Conservation (phyloP, 2,113 vertebrate species). For the Coregonus clupeaformis region DNA sequence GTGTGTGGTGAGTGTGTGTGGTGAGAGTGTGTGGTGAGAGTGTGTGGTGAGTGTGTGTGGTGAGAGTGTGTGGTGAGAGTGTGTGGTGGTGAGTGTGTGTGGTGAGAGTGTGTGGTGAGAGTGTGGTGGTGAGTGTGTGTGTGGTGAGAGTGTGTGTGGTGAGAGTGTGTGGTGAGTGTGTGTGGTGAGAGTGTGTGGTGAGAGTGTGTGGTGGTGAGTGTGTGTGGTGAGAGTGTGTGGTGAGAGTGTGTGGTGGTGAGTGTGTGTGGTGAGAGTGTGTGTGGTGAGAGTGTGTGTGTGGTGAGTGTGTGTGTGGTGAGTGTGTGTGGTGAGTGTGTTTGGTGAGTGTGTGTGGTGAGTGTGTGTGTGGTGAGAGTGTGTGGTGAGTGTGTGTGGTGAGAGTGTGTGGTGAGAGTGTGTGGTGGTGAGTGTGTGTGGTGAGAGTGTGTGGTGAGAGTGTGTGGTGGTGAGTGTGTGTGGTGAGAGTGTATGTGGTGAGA, state of each 20-base stretch:
- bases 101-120: not conserved
- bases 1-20: conserved; percentile 29
- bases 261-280: no score
- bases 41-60: not conserved
- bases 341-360: not conserved
- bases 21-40: no score
- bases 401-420: not conserved
- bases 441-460: not conserved
- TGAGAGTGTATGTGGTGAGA: no score
- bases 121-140: not conserved
- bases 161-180: not conserved
- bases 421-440: not conserved
- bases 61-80: not conserved
- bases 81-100: not conserved
- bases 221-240: not conserved
- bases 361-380: not conserved
- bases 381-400: not conserved
- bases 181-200: not conserved
- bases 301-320: conserved; percentile 21
- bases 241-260: no score
- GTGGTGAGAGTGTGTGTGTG: not conserved
- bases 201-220: not conserved
- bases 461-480: no score
- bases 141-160: no score
- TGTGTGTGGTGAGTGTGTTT: conserved; percentile 33